Evolutionary conservation across 1,140 invertebrate genomes (phyloP), one percentile per base, ranked within the genome.

Genomic region (Calliopsis andreniformis): DNA sequence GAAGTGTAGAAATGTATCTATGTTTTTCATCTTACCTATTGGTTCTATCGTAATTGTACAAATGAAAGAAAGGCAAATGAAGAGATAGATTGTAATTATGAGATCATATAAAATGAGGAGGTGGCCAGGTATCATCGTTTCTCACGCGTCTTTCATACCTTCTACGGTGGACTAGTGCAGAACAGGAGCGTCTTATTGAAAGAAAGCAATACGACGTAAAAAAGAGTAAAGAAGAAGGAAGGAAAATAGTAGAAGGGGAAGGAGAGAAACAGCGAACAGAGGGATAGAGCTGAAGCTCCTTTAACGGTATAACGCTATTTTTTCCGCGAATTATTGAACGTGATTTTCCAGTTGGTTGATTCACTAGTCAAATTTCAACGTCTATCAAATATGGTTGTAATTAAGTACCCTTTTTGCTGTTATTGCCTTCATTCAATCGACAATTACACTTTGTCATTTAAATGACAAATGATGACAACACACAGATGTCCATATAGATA

Each of bases 251-350:
- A 43, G 25, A 7, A n/a, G 39, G 35, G 47, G 61, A 12, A 28
- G 25, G 45, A 59, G n/a, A n/a, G 20, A 18, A 30, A 53, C 3
- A 18, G 14, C 32, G 18, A 53, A 20, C 42, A 49, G 23, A 53
- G 47, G 53, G 45, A 30, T 32, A 42, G 32, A 76, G 39, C 55
- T 35, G 51, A 43, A 56, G 53, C 47, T 76, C 64, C 63, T 59
- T 59, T 72, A 75, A 79, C 63, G 77, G 63, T 79, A 79, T 75
- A 81, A 64, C 32, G 25, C 2, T 20, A 14, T 16, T 30, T 62
- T 43, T 42, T 28, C 20, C 6, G 16, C 14, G 23, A n/a, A 14
- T 4, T 14, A 70, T 20, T 53, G 56, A 18, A 20, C 16, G 32
- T 32, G 23, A 72, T 39, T 59, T 58, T 6, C 14, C 18, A 16